Conservation (phyloP, 2,888 invertebrate genomes). For the Eristalis tenax region DNA sequence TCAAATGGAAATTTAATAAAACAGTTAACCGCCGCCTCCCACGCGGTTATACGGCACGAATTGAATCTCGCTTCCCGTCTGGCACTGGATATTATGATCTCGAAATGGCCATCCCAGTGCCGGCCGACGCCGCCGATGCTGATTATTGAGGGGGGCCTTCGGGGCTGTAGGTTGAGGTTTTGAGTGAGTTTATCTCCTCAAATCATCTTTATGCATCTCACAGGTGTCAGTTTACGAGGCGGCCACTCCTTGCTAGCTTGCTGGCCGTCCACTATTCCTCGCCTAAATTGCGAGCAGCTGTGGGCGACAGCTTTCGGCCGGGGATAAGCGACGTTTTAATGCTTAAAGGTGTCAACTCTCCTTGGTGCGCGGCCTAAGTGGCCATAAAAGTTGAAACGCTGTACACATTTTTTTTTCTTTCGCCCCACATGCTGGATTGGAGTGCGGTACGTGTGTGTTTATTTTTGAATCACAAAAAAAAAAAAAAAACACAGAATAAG, state of each 20-base stretch:
- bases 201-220: constrained; percentile 45
- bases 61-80: background rate
- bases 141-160: constrained; percentile 35
- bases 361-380: constrained; percentile 55
- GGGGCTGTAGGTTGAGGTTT: constrained; percentile 33
- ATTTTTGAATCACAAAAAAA: background rate
- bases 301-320: constrained; percentile 22
- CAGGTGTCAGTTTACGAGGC: constrained; percentile 31
- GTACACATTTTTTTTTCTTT: constrained; percentile 28
- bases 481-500: constrained; percentile 5
- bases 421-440: background rate
- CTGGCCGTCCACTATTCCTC: constrained; percentile 40
- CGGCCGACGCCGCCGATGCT: background rate
- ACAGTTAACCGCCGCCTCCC: background rate
- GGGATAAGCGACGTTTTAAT: constrained; percentile 46
- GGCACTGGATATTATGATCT: background rate
- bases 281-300: constrained; percentile 39
- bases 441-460: constrained; percentile 22
- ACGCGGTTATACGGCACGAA: no score
- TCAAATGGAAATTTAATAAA: constrained; percentile 22
- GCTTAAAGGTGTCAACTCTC: constrained; percentile 66
- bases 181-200: constrained; percentile 31
- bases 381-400: constrained; percentile 54
- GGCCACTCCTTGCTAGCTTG: constrained; percentile 1
- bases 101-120: background rate